Percentiles rank a stretch among this genome's conserved stretches.
Conservation (phyloP, 2,113 vertebrate species). For the Aptenodytes forsteri region DNA sequence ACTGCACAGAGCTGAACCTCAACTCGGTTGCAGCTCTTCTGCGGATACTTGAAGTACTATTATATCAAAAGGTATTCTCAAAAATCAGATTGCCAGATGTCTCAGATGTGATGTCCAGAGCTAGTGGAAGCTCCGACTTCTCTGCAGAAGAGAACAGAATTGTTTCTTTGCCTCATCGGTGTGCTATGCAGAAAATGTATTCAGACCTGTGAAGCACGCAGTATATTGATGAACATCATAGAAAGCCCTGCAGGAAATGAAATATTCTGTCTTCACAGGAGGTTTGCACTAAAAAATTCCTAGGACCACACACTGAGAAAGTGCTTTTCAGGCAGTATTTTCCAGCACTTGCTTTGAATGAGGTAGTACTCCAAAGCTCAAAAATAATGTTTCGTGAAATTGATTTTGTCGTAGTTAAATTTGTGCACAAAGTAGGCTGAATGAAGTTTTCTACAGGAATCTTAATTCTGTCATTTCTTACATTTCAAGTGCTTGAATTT, state of each 20-base stretch:
- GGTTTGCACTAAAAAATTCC: not conserved
- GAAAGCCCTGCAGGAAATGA: not conserved
- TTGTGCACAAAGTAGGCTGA: not conserved
- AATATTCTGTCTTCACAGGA: constrained; percentile 11
- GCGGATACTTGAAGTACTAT: not conserved
- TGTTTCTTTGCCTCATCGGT: not conserved
- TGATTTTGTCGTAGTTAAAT: not conserved
- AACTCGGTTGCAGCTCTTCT: not conserved
- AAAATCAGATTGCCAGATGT: not conserved
- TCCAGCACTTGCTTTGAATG: not conserved
- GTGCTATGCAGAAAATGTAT: not conserved
- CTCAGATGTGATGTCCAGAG: not conserved
- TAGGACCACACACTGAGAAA: not conserved
- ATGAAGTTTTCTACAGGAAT: not conserved
- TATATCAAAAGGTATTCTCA: not conserved
- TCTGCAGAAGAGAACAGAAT: not conserved
- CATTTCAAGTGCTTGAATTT: not conserved
- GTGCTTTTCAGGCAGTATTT: not conserved
- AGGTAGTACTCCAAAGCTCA: not conserved
- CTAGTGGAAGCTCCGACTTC: not conserved
- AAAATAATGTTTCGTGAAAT: not conserved
- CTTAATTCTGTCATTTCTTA: not conserved
- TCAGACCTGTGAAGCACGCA: not conserved
- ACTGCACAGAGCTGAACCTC: not conserved
- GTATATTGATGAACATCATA: not conserved